Conservation (phyloP, 2,888 invertebrate species). For the Opisthograptis luteolata region DNA sequence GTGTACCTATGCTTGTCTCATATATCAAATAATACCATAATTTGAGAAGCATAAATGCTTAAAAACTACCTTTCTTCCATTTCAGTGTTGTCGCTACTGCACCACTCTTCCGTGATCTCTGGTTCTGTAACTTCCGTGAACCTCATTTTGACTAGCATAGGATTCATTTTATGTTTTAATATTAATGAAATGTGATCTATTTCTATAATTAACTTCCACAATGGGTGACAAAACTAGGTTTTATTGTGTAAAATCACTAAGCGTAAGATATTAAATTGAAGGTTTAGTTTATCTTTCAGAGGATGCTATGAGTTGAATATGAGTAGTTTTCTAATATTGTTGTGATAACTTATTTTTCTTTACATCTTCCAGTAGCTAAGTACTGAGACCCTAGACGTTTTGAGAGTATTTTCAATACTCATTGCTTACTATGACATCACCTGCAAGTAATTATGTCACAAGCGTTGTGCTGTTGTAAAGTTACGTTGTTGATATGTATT, state of each 20-base stretch:
- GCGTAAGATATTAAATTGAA: no score
- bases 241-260: not conserved
- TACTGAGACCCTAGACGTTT: not conserved
- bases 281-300: not conserved
- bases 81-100: slow-evolving; percentile 5
- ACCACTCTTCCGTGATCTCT: slow-evolving; percentile 68
- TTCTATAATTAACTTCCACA: slow-evolving; percentile 1
- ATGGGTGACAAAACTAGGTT: not conserved
- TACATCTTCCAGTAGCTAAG: not conserved
- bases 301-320: slow-evolving; percentile 15
- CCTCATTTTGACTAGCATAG: slow-evolving; percentile 66
- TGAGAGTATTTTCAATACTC: not conserved
- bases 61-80: slow-evolving; percentile 9
- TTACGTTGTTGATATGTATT: slow-evolving; percentile 62
- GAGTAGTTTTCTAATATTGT: not conserved
- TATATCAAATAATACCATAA: no score
- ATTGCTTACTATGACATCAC: not conserved
- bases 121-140: slow-evolving; percentile 55
- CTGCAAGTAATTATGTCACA: slow-evolving; percentile 15
- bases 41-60: not conserved
- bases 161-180: slow-evolving; percentile 13
- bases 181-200: slow-evolving; percentile 7
- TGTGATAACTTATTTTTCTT: not conserved
- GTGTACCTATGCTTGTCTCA: no score
- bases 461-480: slow-evolving; percentile 34